Evolutionary conservation across 2,113 vertebrate genomes (phyloP).

Genomic region (Tragelaphus scriptus): DNA sequence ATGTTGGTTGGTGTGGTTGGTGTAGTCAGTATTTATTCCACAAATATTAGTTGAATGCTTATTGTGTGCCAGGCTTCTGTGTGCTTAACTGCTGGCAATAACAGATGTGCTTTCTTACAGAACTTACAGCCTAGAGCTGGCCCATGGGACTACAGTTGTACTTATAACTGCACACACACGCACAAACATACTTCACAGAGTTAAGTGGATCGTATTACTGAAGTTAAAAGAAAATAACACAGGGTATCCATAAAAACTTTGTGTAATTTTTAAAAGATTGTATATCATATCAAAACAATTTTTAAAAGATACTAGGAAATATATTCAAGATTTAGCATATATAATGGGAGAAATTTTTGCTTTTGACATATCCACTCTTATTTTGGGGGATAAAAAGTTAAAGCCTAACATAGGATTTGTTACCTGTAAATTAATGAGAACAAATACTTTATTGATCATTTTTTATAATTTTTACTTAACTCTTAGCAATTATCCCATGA

Average conservation of each 20-base stretch:
- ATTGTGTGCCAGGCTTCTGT: background rate
- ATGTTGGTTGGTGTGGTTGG: background rate
- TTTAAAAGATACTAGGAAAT: constrained; percentile 29
- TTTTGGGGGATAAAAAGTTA: background rate
- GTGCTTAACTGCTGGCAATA: background rate
- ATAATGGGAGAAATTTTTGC: background rate
- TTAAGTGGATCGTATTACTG: background rate
- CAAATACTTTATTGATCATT: background rate
- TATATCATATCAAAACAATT: background rate
- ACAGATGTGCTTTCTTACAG: background rate
- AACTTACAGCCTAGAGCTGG: background rate
- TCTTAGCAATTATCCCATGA: background rate
- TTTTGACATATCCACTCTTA: constrained; percentile 3
- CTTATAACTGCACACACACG: background rate
- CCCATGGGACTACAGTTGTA: background rate
- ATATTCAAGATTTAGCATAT: background rate
- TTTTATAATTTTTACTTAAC: background rate
- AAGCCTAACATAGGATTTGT: background rate
- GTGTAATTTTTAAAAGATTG: background rate
- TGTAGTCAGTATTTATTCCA: background rate
- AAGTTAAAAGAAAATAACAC: background rate
- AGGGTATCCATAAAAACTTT: background rate
- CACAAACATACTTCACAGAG: background rate
- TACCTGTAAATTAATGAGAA: background rate
- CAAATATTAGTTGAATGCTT: background rate